Evolutionary conservation across 2,797 vertebrate genomes (phyloP), one percentile per base, ranked within the genome.

Genomic region (Anguilla marmorata): DNA sequence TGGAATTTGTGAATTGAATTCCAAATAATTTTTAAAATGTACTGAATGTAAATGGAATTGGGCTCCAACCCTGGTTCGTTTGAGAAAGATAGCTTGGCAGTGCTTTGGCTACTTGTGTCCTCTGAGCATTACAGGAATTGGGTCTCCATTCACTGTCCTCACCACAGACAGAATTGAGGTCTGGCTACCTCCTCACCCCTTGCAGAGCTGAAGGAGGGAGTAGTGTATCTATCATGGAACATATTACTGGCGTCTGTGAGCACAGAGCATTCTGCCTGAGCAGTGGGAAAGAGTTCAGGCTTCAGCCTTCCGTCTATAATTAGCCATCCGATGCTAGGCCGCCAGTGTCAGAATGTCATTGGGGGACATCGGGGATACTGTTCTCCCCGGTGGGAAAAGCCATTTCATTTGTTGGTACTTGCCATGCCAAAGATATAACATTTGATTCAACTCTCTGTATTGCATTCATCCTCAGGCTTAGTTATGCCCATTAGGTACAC

Each of bases 251-350:
- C 84, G 74, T 76, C 74, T 76, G 30, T 41, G 74, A 37, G 33
- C 74, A 37, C 30, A 5, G 74, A 76, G 74, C 3, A 21, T 37
- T 41, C 74, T 41, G 33, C 4, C 14, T 11, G 37, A 76, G 2
- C 19, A 41, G 74, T 76, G 74, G 37, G 45, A 82, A 50, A 87
- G 11, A 37, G 48, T 88, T 87, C 86, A 33, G 30, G 19, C 2
- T 85, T 88, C 74, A 24, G 27, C 58, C 45, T 52, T 83, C 16
- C 50, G 56, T 87, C 89, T 88, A 86, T 87, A 89, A 90, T 89
- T 89, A 91, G 79, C 79, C 11, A 83, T 87, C 72, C 37, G 19
- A 4, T 45, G 63, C 86, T 66, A 27, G 54, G n/a, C 85, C 24
- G 19, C 41, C 45, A n/a, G 37, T 45, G 33, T 72, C 69, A 72